These are phyloP conservation scores for Ellobium chinense DNA, from an alignment of 2,888 invertebrate genomes.

Conservation along the genomic window DNA sequence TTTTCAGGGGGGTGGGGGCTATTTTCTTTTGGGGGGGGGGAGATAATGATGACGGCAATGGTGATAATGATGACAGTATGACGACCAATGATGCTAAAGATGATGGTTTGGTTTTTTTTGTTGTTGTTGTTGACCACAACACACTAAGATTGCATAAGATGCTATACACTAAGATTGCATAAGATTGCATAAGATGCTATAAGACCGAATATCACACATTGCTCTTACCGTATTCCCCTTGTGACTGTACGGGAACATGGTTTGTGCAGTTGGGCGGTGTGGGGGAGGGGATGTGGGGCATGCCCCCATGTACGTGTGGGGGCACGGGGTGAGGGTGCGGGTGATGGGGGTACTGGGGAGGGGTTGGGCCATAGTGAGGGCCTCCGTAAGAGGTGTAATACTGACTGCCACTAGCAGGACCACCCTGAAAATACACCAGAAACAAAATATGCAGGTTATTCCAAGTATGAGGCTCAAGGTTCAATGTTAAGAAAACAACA, in stretches of 20 bases:
- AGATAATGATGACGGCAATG: neutral
- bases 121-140: neutral
- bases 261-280: slow-evolving; percentile 61
- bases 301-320: slow-evolving; percentile 82
- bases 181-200: too few species aligned
- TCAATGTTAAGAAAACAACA: too few species aligned
- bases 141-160: too few species aligned
- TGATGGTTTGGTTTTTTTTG: neutral
- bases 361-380: slow-evolving; percentile 64
- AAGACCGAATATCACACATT: too few species aligned
- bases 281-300: slow-evolving; percentile 80
- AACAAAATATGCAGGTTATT: neutral
- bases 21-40: too few species aligned
- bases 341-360: slow-evolving; percentile 61
- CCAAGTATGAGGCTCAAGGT: too few species aligned
- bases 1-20: too few species aligned
- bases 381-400: slow-evolving; percentile 84
- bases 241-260: slow-evolving; percentile 55
- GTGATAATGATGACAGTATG: neutral
- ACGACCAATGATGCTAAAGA: neutral
- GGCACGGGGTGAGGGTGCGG: slow-evolving; percentile 70
- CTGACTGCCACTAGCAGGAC: slow-evolving; percentile 80
- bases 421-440: slow-evolving; percentile 65
- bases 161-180: too few species aligned
- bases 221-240: slow-evolving; percentile 47